These are phyloP conservation scores for Cylloceria caligata DNA, from an alignment of 2,888 invertebrate genomes.

Conservation along the genomic window DNA sequence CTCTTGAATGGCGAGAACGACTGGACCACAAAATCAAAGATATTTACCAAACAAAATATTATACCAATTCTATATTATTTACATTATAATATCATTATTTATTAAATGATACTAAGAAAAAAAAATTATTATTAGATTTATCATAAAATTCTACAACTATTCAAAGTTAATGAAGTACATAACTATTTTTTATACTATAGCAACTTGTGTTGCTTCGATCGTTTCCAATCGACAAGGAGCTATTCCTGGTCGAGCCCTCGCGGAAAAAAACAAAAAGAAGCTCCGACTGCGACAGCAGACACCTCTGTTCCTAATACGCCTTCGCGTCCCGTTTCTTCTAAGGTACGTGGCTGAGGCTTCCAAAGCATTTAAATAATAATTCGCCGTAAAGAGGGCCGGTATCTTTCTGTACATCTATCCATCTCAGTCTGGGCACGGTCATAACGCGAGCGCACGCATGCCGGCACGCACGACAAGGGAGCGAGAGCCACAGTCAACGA, in stretches of 20 bases:
- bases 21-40: constrained; percentile 10
- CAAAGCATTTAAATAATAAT: constrained; percentile 79
- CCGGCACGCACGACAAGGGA: constrained; percentile 71
- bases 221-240: neutral
- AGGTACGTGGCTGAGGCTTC: constrained; percentile 1
- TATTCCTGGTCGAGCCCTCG: neutral
- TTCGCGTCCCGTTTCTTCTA: constrained; percentile 14
- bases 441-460: constrained; percentile 75
- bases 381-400: constrained; percentile 74
- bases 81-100: too few species aligned
- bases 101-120: neutral
- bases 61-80: too few species aligned
- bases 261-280: constrained; percentile 13
- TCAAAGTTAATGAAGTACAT: too few species aligned
- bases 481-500: constrained; percentile 47
- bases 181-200: neutral
- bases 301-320: constrained; percentile 14
- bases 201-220: neutral
- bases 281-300: constrained; percentile 6
- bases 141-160: neutral
- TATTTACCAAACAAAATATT: constrained; percentile 13
- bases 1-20: neutral
- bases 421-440: constrained; percentile 68
- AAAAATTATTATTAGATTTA: neutral
- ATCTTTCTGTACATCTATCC: constrained; percentile 27